Evolutionary conservation across 2,888 invertebrate species (phyloP), one percentile per base, ranked within the genome.

Genomic region (Agriopis leucophaearia): DNA sequence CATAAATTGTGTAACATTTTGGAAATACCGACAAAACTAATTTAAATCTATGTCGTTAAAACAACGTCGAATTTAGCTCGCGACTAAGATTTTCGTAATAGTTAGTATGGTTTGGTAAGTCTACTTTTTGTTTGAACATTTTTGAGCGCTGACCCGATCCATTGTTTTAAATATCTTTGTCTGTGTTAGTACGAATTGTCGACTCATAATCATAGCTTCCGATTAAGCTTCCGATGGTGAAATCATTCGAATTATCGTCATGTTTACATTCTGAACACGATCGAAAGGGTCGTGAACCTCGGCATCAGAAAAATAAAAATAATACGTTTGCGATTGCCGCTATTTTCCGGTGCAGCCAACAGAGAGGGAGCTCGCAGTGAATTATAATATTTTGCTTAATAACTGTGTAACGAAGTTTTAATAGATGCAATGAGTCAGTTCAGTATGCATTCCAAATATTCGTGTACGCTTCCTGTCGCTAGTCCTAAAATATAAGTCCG

Each of bases 331-430:
- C 57, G 62, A 40, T 38, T 48, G 61, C 84, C 80, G 84, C 78
- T 82, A 85, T 81, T 85, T 90, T 89, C 91, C 91, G 90, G 88
- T 85, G 76, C 75, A 68, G 73, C 71, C 79, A 77, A 84, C 78
- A 80, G 80, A 85, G 85, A 73, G 79, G 81, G 73, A 74, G 57
- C 61, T 59, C 73, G 69, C 76, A 55, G 68, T 79, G 77, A 75
- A 87, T 88, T 85, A 84, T 82, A 83, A 85, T 86, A 85, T 81
- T 81, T 85, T 80, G 85, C 79, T 73, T 89, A 87, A 87, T 86
- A 83, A 81, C 82, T 83, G 80, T 82, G 81, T 88, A 86, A 88
- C 79, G 81, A 80, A 79, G 78, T 82, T 85, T 80, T 83, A 85
- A 87, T 82, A 70, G 78, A 77, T 77, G 73, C 78, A 76, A 59